Evolutionary conservation across 2,888 invertebrate genomes (phyloP), one percentile per base, ranked within the genome.

Genomic region (Coremacera marginata): DNA sequence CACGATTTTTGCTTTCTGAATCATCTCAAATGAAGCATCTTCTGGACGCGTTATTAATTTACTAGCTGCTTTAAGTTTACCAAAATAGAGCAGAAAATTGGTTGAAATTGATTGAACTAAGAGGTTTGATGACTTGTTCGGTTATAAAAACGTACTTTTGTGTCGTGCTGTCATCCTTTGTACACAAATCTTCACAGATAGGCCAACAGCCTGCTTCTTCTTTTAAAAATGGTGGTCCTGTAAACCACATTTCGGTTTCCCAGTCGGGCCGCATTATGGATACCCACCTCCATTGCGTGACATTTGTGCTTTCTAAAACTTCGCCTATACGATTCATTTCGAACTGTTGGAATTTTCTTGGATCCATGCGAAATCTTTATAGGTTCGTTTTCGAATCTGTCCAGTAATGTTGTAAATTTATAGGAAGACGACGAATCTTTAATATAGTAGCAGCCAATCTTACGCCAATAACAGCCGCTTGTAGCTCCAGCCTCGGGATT

Each of bases 271-370:
- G 55, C n/a, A 73, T 55, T 34, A 80, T 80, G 19, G 79, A 78
- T 34, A 79, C 72, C 75, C 79, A 81, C 11, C 27, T 78, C 79
- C 79, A 80, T 44, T 81, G 68, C 5, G 0, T 63, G 9, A 70
- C 8, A 19, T 78, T 79, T 5, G 78, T 71, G n/a, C 60, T 52
- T 25, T 82, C 81, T 16, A 78, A 34, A 31, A 81, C 65, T 70
- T 80, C 80, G 0, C 76, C 78, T n/a, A 80, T 77, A 3, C 79
- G 71, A n/a, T 68, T 63, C 76, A 79, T 78, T 2, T 79, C 76
- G 57, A 73, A 79, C 14, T 79, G 76, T 44, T 79, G 78, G 49
- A 77, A 63, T 4, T 75, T 73, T 37, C 52, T 80, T 14, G 78
- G 77, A 62, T 80, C 78, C 75, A 78, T 77, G 11, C 70, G 65